phyloP scores from a whole-genome alignment of 2,888 invertebrate species.

The Gisinianus flammeolus region DNA sequence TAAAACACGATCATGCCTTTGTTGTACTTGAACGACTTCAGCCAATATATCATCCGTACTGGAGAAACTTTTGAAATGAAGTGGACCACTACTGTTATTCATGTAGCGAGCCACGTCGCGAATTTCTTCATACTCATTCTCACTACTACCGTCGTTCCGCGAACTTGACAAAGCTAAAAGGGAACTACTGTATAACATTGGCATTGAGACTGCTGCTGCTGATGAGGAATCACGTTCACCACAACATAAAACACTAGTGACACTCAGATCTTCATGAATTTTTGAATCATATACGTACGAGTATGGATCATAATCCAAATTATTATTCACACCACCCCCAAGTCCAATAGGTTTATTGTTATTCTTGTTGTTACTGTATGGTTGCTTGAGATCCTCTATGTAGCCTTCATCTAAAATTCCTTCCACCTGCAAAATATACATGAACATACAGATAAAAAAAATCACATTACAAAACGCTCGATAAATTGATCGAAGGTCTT shows the following conservation, averaged over 20 bases:
- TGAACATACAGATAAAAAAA: neutral
- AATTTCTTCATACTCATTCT: conserved; percentile 58
- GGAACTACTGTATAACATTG: conserved; percentile 24
- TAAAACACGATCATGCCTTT: conserved; percentile 56
- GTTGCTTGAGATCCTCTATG: conserved; percentile 57
- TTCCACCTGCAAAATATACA: conserved; percentile 47
- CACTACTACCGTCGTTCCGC: conserved; percentile 39
- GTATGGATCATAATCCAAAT: conserved; percentile 52
- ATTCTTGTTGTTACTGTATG: conserved; percentile 35
- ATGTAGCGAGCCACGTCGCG: conserved; percentile 57
- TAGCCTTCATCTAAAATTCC: conserved; percentile 57
- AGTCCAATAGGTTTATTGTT: neutral
- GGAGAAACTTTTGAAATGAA: conserved; percentile 57
- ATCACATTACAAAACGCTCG: neutral
- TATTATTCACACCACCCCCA: conserved; percentile 28
- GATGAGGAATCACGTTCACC: conserved; percentile 25
- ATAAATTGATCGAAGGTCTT: conserved; percentile 36
- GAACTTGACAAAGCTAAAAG: conserved; percentile 25
- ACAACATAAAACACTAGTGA: conserved; percentile 34
- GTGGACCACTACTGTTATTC: conserved; percentile 42
- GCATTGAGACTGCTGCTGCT: conserved; percentile 11
- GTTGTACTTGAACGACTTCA: conserved; percentile 57
- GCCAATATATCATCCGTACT: conserved; percentile 58
- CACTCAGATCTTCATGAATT: conserved; percentile 45
- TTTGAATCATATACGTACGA: conserved; percentile 58